Percentiles rank a stretch among this genome's conserved stretches.
Evolutionary conservation across 2,797 vertebrate genomes (phyloP).

Genomic region (Hyperoplus lanceolatus): DNA sequence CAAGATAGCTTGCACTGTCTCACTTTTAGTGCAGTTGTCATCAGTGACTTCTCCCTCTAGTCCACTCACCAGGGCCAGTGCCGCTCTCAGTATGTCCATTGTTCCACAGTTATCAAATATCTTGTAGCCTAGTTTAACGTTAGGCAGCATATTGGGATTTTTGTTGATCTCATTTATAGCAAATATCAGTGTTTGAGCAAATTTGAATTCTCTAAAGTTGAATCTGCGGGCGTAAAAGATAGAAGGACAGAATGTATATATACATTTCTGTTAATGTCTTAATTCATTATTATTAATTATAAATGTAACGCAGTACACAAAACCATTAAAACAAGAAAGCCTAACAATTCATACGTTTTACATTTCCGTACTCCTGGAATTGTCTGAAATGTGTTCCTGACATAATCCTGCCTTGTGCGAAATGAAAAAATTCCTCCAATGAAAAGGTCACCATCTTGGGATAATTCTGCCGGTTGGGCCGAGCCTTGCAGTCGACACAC

Average conservation of each 20-base stretch:
- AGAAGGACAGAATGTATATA: background rate
- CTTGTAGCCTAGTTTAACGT: constrained; percentile 82
- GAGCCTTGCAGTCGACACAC: constrained; percentile 69
- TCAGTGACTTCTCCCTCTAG: constrained; percentile 46
- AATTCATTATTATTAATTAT: too few species aligned
- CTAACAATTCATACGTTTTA: constrained; percentile 77
- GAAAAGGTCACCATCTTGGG: constrained; percentile 80
- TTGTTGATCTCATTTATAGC: constrained; percentile 86
- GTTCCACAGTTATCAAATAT: constrained; percentile 85
- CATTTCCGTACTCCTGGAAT: constrained; percentile 78
- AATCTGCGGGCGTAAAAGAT: constrained; percentile 71
- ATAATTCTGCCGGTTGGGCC: constrained; percentile 75
- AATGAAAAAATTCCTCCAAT: constrained; percentile 88
- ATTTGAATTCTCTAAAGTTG: constrained; percentile 86
- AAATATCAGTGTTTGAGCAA: constrained; percentile 85
- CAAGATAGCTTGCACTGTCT: constrained; percentile 81
- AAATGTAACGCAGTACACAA: constrained; percentile 12
- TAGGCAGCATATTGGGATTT: constrained; percentile 72
- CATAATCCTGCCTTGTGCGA: constrained; percentile 78
- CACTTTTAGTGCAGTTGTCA: constrained; percentile 69
- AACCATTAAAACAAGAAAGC: background rate
- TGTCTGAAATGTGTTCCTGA: constrained; percentile 74
- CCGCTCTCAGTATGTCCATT: constrained; percentile 83
- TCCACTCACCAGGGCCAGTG: constrained; percentile 79
- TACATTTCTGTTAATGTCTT: background rate